Evolutionary conservation across 2,113 vertebrate genomes (phyloP), one percentile per base, ranked within the genome.

Genomic region (Callithrix jacchus): DNA sequence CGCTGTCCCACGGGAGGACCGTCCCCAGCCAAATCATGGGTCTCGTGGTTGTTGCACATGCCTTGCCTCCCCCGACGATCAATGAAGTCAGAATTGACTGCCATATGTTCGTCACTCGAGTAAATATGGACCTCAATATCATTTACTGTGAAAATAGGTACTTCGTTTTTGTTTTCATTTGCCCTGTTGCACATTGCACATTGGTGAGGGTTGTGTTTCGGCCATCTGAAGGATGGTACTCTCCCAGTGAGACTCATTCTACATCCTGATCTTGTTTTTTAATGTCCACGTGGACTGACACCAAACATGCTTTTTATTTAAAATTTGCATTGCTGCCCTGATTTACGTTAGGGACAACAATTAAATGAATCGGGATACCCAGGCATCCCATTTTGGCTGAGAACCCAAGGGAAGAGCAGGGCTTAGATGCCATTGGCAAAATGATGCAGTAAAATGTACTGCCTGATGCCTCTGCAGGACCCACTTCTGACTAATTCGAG

Each of bases 51-150:
- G 99, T 99, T 96, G 99, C 99, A 32, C 99, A 99, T 68, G 99
- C 99, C 81, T 98, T 99, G 91, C 99, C 99, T 40, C 99, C 99
- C 56, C 99, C 99, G 92, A 99, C 99, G 79, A 99, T 99, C 98
- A 99, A 99, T 97, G 99, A 99, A 99, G 99, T 99, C 97, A 99
- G 99, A 97, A 99, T 99, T 97, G 99, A 99, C 99, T 99, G 99
- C 97, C 99, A 99, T 97, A 99, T 99, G 99, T 99, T 99, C 93
- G 99, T 99, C 97, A 99, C 99, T 84, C 99, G 99, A 52, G 99
- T 99, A 98, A 99, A 99, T 99, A 99, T 99, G 99, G 99, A 99
- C 99, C 99, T 99, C 97, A 99, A 99, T 99, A 99, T 99, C 95
- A 98, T 99, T 98, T 99, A 99, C 99, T 99, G 99, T 98, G 99